Evolutionary conservation across 2,888 invertebrate species (phyloP), one percentile per base, ranked within the genome.

Genomic region (Protonemura montana): DNA sequence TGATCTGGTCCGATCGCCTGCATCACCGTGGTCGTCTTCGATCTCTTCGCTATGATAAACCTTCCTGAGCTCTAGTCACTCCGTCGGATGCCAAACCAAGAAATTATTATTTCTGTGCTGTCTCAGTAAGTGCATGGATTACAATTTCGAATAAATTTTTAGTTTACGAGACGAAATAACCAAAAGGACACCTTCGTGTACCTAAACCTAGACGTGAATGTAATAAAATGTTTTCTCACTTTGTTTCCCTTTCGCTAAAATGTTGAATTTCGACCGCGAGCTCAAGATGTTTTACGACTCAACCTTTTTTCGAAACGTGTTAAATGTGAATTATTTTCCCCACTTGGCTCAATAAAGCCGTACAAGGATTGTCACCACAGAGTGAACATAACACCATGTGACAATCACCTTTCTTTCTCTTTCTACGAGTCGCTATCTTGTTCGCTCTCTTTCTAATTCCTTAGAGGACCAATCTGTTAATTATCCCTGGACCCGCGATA

Each of bases 311-410:
- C 59, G 59, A 59, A 59, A 59, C 59, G 59, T 59, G 59, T 59
- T 59, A 59, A 59, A 59, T 59, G 59, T 59, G 59, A 59, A 59
- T 59, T 59, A 59, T 59, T 59, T 59, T 59, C 21, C 59, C 59
- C 59, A 59, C 59, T 59, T 59, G 59, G 59, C 59, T 59, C 59
- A 59, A 59, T 59, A 59, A 59, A 59, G 59, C 59, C 59, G 59
- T 59, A 59, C 59, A 59, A 59, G 59, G 59, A 59, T 59, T 59
- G 59, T 59, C 59, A 59, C 59, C 59, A 59, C 59, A 59, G 59
- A 59, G 59, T 59, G 59, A 59, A 59, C 59, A 59, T 59, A 59
- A 59, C 59, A 59, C 13, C 59, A 59, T 59, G 59, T 59, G 59
- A 59, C 13, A 10, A 59, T 59, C 59, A 59, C 59, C 59, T 59